Base-by-base conservation (phyloP, 2,888 invertebrate species). In the Leuctra nigra region DNA sequence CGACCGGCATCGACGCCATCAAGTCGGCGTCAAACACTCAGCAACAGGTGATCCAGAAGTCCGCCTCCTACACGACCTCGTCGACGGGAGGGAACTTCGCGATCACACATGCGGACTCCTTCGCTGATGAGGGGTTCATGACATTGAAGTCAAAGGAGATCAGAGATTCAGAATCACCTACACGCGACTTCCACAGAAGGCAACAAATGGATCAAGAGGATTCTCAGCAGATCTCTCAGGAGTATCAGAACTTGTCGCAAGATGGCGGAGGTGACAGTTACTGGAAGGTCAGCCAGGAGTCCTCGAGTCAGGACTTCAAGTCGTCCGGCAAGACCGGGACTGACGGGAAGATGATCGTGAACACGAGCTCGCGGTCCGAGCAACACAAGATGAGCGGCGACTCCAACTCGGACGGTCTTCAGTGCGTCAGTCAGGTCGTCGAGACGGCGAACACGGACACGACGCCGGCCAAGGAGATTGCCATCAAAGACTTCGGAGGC, bases 71-170 rank as follows among this genome's bases (percentile, higher is more conserved):
- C 9, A 39, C 36, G 13, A 50, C 53, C 9, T 54, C 52, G 16
- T 29, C 33, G 3, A 16, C 33, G 2, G 52, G 54, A 7, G 56
- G 53, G 4, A 39, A 53, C 16, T 54, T 50, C 50, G 50, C 48
- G 29, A 59, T 59, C 29, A 64, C 64, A 11, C 86, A 87, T 70
- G 82, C 85, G 54, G 82, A 84, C 68, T 83, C 84, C 13, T 76
- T 87, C 67, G 78, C 79, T 54, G 87, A 87, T 73, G 86, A 87
- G 73, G 86, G 82, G 69, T 87, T 87, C 74, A 79, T 86, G 70
- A 83, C 84, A 62, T 77, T 87, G 71, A 87, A 87, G 75, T 81
- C 81, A 65, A 87, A 87, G 75, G 87, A 87, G 74, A 83, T 87
- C 61, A 79, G 87, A 58, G 87, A 87, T 69, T 86, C 87, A 18